Evolutionary conservation across 2,888 invertebrate species (phyloP).

Genomic region (Pristionchus exspectatus): DNA sequence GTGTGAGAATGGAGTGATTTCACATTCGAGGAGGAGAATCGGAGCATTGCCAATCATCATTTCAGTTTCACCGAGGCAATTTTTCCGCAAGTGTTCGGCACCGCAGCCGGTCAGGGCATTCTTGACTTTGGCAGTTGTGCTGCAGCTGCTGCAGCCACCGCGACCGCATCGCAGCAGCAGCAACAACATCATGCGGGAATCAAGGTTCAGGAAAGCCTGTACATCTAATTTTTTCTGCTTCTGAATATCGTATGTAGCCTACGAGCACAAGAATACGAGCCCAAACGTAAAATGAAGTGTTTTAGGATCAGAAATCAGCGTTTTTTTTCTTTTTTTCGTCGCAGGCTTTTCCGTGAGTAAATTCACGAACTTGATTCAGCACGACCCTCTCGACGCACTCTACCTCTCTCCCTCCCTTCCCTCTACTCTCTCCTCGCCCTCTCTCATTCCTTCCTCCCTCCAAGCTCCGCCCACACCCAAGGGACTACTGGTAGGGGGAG

Average conservation of each 20-base stretch:
- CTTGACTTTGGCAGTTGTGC: slow-evolving; percentile 29
- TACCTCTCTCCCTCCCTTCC: slow-evolving; percentile 48
- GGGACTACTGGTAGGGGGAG: not conserved
- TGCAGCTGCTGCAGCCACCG: not conserved
- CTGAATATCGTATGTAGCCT: too few relatives aligned
- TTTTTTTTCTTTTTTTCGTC: not conserved
- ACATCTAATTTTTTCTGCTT: too few relatives aligned
- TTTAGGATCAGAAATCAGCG: not conserved
- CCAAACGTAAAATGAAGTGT: too few relatives aligned
- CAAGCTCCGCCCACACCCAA: slow-evolving; percentile 36
- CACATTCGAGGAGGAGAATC: too few relatives aligned
- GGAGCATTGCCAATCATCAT: not conserved
- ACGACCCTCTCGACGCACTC: slow-evolving; percentile 16
- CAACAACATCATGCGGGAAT: not conserved
- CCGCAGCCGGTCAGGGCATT: not conserved
- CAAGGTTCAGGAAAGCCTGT: not conserved
- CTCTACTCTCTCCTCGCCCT: slow-evolving; percentile 26
- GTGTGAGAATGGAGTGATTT: too few relatives aligned
- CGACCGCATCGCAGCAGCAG: not conserved
- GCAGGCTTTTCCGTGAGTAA: too few relatives aligned
- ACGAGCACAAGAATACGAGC: too few relatives aligned
- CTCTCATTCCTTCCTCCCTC: not conserved
- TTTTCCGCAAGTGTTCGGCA: slow-evolving; percentile 38
- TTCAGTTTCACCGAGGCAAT: slow-evolving; percentile 46
- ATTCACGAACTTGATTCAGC: not conserved